Conservation (phyloP, 92 coral and sea anemone species). For the Umimayanthus chanpuru region DNA sequence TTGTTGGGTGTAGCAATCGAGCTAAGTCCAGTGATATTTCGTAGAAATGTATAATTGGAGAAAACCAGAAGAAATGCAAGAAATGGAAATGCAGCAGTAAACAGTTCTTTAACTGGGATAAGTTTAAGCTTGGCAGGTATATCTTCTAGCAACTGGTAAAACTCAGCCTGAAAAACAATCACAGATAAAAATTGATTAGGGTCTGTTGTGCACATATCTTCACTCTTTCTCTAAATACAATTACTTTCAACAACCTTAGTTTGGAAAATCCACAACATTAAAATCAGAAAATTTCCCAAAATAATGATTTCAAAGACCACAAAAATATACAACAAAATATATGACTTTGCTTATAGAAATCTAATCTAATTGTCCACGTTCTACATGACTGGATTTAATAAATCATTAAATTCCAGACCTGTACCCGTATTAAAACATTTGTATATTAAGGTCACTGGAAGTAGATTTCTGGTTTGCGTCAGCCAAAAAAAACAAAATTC, state of each 20-base stretch:
- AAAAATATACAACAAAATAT: too few relatives aligned
- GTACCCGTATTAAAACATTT: too few relatives aligned
- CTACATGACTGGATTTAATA: too few relatives aligned
- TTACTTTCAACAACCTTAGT: background rate
- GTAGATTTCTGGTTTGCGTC: too few relatives aligned
- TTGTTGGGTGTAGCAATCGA: slow-evolving; percentile 80
- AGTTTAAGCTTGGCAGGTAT: slow-evolving; percentile 83
- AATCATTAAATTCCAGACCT: too few relatives aligned
- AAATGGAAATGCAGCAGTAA: slow-evolving; percentile 79
- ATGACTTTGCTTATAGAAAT: too few relatives aligned
- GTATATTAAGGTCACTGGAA: too few relatives aligned
- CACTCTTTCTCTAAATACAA: background rate
- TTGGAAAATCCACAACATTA: background rate
- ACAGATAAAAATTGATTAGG: background rate
- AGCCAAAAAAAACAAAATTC: too few relatives aligned
- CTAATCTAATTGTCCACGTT: too few relatives aligned
- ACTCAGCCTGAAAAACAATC: slow-evolving; percentile 79
- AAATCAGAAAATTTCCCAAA: too few relatives aligned
- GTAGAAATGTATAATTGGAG: slow-evolving; percentile 86
- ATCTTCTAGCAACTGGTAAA: slow-evolving; percentile 82
- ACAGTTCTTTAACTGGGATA: slow-evolving; percentile 77
- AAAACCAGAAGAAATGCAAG: slow-evolving; percentile 73
- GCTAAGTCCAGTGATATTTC: slow-evolving; percentile 83
- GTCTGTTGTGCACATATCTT: background rate
- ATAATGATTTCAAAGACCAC: too few relatives aligned